Evolutionary conservation across 2,797 vertebrate genomes (phyloP).

Genomic region (Myripristis jacobus): DNA sequence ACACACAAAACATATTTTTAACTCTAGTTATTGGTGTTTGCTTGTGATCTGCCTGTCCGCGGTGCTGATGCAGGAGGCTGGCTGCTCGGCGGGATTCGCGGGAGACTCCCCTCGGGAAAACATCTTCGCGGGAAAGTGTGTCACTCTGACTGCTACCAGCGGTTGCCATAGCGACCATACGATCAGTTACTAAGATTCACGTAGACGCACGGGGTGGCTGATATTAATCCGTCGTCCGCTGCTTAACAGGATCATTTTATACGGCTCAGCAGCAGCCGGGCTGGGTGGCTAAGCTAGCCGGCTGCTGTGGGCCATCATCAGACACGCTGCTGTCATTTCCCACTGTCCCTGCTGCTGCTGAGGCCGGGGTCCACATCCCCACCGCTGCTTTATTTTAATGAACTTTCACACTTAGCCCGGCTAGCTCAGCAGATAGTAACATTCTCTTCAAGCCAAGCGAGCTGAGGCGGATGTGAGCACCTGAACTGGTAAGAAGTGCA

Average conservation of each 20-base stretch:
- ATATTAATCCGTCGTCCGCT: too few species aligned
- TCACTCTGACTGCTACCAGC: constrained; percentile 2
- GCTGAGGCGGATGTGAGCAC: not conserved
- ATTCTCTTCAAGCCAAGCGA: not conserved
- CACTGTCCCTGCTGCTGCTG: not conserved
- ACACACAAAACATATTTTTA: not conserved
- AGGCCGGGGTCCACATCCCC: constrained; percentile 38
- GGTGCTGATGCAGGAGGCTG: constrained; percentile 30
- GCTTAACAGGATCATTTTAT: too few species aligned
- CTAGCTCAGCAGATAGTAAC: not conserved
- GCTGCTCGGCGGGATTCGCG: constrained; percentile 6
- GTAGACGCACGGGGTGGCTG: too few species aligned
- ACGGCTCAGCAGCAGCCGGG: rapidly evolving
- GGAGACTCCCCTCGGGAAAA: not conserved
- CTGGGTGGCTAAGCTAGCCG: not conserved
- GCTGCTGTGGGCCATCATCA: too few species aligned
- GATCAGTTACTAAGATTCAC: not conserved
- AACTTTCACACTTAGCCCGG: too few species aligned
- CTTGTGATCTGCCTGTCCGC: not conserved
- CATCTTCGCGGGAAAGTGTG: constrained; percentile 60
- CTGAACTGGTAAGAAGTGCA: rapidly evolving
- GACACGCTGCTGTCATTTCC: not conserved
- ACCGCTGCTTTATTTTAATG: constrained; percentile 41
- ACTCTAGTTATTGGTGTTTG: not conserved
- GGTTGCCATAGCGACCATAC: constrained; percentile 41